Base-by-base conservation (phyloP, 2,113 vertebrate genomes). In the Cololabis saira region DNA sequence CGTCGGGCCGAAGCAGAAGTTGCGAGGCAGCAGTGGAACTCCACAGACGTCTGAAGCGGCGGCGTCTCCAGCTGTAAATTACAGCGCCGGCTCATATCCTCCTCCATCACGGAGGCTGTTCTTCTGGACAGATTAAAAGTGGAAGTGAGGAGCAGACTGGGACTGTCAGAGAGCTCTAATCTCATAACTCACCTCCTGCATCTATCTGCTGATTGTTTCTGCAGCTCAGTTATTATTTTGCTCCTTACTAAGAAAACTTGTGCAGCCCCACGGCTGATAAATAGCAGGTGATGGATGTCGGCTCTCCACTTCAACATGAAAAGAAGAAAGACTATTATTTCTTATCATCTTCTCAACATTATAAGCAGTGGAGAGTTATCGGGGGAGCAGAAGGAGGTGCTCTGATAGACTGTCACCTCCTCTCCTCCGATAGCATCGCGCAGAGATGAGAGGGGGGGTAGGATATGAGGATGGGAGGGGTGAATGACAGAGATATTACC, bases 321-420 rank as follows among this genome's bases (percentile, higher is more conserved):
- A 53, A 66, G 48, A 52, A 71, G 71, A 80, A 77, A 80, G 64
- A 70, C 75, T 80, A 80, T 78, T 89, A 89, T 87, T 84, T 45
- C 87, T 87, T 89, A 89, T 89, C 87, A 85, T 87, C 78, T 83
- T 77, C 84, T 85, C 65, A 79, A 89, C 87, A 85, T 85, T 85
- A 87, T 76, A 72, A 82, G 75, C 56, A 59, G 47, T 42, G 61
- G 71, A 74, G 75, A 84, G 84, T 87, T 89, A 87, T 89, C 90
- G 69, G 78, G 62, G 79, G 88, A 87, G 86, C 66, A 79, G 77
- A 51, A 84, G 84, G 76, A 81, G 74, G 86, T 76, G 85, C 83
- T 88, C 77, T 83, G 87, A 91, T 85, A 70, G 82, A 59, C 85
- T 85, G 85, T 81, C 86, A 87, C 82, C 82, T 83, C 85, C 76